Conservation (phyloP, 1,140 invertebrate species). For the Macrostomum lignano region DNA sequence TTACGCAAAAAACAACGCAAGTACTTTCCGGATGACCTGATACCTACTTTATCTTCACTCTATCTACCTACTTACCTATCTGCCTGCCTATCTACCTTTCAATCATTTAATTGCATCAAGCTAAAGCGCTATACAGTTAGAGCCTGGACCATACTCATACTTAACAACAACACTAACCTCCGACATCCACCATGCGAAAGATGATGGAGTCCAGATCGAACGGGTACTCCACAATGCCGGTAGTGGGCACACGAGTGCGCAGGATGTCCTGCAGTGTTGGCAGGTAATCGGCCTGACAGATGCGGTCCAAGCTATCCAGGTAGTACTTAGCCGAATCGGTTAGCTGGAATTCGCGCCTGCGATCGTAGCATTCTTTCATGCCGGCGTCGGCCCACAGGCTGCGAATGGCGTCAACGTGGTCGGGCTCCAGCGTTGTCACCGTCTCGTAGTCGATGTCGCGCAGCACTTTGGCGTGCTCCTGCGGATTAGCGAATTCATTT, state of each 20-base stretch:
- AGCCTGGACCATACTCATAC: no score
- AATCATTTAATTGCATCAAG: no score
- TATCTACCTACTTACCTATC: no score
- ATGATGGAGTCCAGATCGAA: conserved; percentile 87
- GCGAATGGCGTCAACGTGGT: conserved; percentile 86
- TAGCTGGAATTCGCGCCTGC: conserved; percentile 90
- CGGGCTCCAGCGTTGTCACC: conserved; percentile 81
- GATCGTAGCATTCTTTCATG: conserved; percentile 95
- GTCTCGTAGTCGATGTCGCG: conserved; percentile 87
- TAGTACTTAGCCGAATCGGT: conserved; percentile 82
- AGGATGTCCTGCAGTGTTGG: conserved; percentile 89
- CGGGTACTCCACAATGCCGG: conserved; percentile 80
- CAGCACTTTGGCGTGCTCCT: conserved; percentile 88
- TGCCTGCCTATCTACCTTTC: no score
- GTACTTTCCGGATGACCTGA: no score
- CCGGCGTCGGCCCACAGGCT: conserved; percentile 76
- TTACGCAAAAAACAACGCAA: no score
- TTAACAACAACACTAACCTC: no score
- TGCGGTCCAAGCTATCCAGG: conserved; percentile 76
- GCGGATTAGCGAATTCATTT: conserved; percentile 15
- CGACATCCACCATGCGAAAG: conserved; percentile 46
- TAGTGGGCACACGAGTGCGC: conserved; percentile 78
- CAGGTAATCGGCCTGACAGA: conserved; percentile 63
- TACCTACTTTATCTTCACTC: no score
- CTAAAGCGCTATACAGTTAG: no score